Evolutionary conservation across 1,140 invertebrate genomes (phyloP), one percentile per base, ranked within the genome.

Genomic region (Hermatobates lingyangjiaoensis): DNA sequence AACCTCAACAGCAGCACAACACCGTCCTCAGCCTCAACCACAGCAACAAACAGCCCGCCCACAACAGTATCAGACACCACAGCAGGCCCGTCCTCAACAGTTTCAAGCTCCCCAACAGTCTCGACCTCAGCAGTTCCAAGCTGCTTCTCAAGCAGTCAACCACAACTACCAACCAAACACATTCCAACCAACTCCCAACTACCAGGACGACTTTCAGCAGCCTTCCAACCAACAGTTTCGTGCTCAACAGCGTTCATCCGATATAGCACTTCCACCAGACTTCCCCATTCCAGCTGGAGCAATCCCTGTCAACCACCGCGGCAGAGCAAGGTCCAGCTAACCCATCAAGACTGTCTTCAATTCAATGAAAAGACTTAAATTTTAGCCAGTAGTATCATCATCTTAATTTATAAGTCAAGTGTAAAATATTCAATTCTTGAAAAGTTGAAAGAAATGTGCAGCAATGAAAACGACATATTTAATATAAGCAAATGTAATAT

Each of bases 101-200:
- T 27, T 25, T 14, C 24, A 52, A 54, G 2, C 52, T 14, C 42
- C 30, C n/a, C 48, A 50, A 25, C 46, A 30, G 23, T 34, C 27
- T 38, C 45, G 47, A 3, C 27, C 27, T 34, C 51, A 52, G 3
- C 39, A 28, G 18, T 26, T 27, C 28, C 15, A 48, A 15, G 45
- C 27, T 30, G 27, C 40, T 38, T 27, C 45, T 50, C 64, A 47
- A 63, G 21, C 51, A 50, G 26, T 46, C 51, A 23, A 55, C 56
- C 27, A 52, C 55, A 24, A 56, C 53, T 50, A 58, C 54, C 53
- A 53, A 46, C 15, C 54, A 56, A n/a, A 52, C 51, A 53, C 53
- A 4, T 50, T 54, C 18, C 53, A 57, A 38, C 53, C 50, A 26
- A 54, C 44, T 2, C 50, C 45, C 15, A 48, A 39, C 12, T 51